Percentiles rank a stretch among this genome's conserved stretches.
Evolutionary conservation across 2,888 invertebrate species (phyloP).

Genomic region (Polymixis lichenea): DNA sequence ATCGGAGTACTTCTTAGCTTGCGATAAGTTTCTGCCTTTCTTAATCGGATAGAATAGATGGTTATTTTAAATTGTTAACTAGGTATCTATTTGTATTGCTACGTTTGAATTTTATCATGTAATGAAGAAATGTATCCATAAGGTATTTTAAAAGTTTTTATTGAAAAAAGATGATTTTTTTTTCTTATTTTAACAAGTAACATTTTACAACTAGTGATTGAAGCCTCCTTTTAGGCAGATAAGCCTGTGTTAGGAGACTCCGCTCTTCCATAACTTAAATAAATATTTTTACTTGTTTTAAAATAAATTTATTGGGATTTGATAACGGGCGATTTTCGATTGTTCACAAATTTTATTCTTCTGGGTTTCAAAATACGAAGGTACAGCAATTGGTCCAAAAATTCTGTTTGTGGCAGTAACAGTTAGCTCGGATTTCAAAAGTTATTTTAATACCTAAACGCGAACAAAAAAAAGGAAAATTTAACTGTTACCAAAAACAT

Average conservation of each 20-base stretch:
- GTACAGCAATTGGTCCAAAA: background rate
- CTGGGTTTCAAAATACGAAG: background rate
- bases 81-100: background rate
- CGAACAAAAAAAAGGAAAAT: no score
- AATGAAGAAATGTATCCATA: no score
- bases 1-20: background rate
- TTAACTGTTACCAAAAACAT: no score
- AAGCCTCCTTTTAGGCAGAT: no score
- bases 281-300: no score
- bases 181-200: no score
- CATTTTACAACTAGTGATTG: no score
- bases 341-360: background rate
- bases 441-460: background rate
- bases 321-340: background rate
- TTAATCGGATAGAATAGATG: background rate
- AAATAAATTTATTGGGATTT: no score
- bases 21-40: background rate
- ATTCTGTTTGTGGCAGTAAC: background rate
- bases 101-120: background rate
- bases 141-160: background rate
- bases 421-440: background rate
- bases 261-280: no score
- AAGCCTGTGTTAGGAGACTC: no score
- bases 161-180: no score
- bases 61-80: background rate